Evolutionary conservation across 1,140 invertebrate genomes (phyloP).

Genomic region (Pissodes strobi): DNA sequence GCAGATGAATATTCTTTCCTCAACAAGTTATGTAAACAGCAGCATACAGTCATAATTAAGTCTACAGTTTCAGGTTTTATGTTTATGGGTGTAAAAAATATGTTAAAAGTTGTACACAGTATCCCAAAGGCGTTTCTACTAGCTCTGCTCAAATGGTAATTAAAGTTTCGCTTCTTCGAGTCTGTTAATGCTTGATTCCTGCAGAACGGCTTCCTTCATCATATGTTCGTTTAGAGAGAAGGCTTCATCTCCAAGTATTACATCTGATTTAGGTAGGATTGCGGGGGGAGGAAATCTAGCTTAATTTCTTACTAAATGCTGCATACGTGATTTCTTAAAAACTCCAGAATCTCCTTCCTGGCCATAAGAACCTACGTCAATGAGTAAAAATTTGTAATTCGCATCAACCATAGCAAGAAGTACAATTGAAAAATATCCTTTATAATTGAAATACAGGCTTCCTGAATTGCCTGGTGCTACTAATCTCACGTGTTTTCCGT

Average conservation of each 20-base stretch:
- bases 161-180: slow-evolving; percentile 54
- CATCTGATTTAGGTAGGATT: slow-evolving; percentile 26
- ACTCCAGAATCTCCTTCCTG: no score
- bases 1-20: slow-evolving; percentile 21
- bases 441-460: no score
- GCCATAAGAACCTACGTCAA: no score
- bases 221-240: no score
- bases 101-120: slow-evolving; percentile 47
- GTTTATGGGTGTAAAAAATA: slow-evolving; percentile 49
- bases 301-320: neutral
- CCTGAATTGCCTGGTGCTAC: no score
- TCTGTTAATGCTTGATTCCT: slow-evolving; percentile 8
- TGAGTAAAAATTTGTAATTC: no score
- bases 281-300: neutral
- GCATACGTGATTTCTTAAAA: slow-evolving; percentile 3
- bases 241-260: slow-evolving; percentile 44
- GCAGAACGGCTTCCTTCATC: slow-evolving; percentile 42
- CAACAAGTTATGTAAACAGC: slow-evolving; percentile 43
- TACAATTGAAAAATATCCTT: no score
- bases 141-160: slow-evolving; percentile 56
- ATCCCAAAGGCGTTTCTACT: slow-evolving; percentile 56
- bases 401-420: no score
- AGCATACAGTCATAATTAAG: slow-evolving; percentile 43
- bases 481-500: no score
- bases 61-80: slow-evolving; percentile 44